A percentile compares a stretch with the other conserved stretches of the same genome.
phyloP scores from a whole-genome alignment of 2,113 vertebrate species.

The Salvelinus sp. region DNA sequence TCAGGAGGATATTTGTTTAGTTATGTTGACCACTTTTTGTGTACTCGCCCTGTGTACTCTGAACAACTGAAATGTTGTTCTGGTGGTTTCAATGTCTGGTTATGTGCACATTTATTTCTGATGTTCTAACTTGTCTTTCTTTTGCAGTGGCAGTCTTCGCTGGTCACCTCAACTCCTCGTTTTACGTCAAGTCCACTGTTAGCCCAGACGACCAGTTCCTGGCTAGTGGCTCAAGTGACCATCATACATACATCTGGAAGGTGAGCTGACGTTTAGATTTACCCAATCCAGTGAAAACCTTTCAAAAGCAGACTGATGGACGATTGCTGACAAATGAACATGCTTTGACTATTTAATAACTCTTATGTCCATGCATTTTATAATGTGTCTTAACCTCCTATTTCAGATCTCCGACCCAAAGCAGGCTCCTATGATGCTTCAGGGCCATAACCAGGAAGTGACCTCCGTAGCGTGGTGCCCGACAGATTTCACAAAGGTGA shows the following conservation, averaged over 20 bases:
- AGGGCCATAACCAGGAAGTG: constrained; percentile 92
- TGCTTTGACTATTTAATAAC: constrained; percentile 74
- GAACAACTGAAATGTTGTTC: background rate
- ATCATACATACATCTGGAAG: constrained; percentile 91
- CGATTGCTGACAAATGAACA: background rate
- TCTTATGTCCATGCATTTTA: constrained; percentile 1
- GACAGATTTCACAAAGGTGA: constrained; percentile 93
- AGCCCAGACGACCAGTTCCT: constrained; percentile 95
- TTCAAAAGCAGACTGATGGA: constrained; percentile 54
- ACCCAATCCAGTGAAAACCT: background rate
- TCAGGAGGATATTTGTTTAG: background rate
- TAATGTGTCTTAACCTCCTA: constrained; percentile 1
- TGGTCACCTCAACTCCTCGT: constrained; percentile 93
- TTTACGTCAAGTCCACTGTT: constrained; percentile 91
- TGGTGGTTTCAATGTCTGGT: background rate
- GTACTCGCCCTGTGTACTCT: background rate
- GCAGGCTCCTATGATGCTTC: constrained; percentile 79
- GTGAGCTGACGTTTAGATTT: constrained; percentile 57
- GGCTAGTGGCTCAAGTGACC: constrained; percentile 91
- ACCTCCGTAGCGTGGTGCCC: constrained; percentile 94
- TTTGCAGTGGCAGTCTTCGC: constrained; percentile 83
- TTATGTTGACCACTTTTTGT: background rate
- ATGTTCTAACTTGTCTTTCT: constrained; percentile 9
- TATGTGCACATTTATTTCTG: background rate
- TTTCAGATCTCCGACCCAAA: constrained; percentile 83